phyloP scores from a whole-genome alignment of 2,113 vertebrate species.

The Loxodonta africana region DNA sequence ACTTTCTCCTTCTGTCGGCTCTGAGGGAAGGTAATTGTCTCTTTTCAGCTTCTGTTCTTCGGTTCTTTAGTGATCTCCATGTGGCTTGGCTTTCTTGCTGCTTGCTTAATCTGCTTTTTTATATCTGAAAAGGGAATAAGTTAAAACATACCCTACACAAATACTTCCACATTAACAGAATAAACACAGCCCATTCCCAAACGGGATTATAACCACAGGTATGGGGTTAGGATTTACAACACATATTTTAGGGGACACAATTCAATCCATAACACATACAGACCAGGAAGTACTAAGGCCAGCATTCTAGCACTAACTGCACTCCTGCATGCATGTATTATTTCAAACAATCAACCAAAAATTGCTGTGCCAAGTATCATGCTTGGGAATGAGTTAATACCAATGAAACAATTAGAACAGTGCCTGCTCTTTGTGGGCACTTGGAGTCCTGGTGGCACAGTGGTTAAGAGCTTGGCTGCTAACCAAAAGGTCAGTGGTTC shows the following conservation, averaged over 20 bases:
- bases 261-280: neutral
- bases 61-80: neutral
- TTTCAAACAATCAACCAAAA: neutral
- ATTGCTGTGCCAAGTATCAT: neutral
- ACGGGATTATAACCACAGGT: neutral
- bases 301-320: neutral
- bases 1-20: neutral
- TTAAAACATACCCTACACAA: neutral
- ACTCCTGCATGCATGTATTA: neutral
- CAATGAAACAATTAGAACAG: neutral
- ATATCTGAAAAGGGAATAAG: neutral
- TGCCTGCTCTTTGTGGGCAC: neutral
- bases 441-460: neutral
- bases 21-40: neutral
- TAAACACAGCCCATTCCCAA: neutral
- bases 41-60: neutral
- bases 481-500: no score
- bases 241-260: neutral
- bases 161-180: neutral
- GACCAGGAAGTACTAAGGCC: neutral
- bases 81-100: neutral
- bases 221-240: neutral
- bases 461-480: no score
- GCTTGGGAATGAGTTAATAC: neutral
- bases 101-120: neutral